Percentiles rank a stretch among this genome's conserved stretches.
Evolutionary conservation across 2,797 vertebrate species (phyloP).

Genomic region (Sorex maritimensis): DNA sequence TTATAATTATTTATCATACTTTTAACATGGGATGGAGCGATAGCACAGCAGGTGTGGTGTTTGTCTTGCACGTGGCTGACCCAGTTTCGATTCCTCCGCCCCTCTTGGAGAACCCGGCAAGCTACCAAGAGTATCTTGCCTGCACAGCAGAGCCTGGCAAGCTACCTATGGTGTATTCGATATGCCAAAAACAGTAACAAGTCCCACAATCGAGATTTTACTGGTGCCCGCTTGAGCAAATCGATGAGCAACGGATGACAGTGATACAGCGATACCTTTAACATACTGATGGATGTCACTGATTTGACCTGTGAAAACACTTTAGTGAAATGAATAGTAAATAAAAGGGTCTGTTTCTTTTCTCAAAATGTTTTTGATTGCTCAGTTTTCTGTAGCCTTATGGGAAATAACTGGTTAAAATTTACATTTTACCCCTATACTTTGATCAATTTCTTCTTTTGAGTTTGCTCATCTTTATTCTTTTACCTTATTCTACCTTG

Average conservation of each 20-base stretch:
- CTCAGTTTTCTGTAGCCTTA: background rate
- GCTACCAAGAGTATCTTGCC: no score
- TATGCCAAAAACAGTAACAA: no score
- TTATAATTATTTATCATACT: background rate
- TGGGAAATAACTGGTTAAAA: constrained; percentile 18
- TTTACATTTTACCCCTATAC: background rate
- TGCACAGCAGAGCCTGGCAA: no score
- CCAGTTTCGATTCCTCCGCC: no score
- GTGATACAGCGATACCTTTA: background rate
- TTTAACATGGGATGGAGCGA: no score
- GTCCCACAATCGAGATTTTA: no score
- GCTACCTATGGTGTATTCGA: no score
- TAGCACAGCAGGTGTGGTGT: no score
- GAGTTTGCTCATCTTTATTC: background rate
- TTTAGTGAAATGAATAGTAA: background rate
- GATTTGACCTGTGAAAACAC: background rate
- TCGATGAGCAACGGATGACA: no score
- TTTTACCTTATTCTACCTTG: background rate
- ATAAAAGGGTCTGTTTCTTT: background rate
- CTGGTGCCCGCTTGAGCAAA: no score
- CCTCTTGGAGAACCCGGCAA: no score
- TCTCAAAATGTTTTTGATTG: background rate
- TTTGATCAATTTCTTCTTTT: constrained; percentile 23
- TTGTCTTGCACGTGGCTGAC: no score
- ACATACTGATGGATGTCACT: background rate